Evolutionary conservation across 1,140 invertebrate species (phyloP).

Genomic region (Brachystomella parvula): DNA sequence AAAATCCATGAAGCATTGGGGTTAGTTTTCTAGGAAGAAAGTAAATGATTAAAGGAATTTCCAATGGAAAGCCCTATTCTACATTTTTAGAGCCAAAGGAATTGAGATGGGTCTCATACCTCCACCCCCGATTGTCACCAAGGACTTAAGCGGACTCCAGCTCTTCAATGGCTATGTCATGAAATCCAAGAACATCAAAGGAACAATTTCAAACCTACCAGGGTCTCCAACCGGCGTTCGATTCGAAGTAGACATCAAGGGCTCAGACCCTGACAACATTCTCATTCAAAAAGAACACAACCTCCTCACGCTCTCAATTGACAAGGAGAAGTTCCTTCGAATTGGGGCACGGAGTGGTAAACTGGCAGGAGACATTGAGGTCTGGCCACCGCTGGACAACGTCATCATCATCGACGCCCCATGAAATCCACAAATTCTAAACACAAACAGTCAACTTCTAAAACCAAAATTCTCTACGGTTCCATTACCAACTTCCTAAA

Average conservation of each 20-base stretch:
- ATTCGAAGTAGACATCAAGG: not conserved
- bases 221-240: slow-evolving; percentile 2
- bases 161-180: slow-evolving; percentile 6
- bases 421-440: too few relatives aligned
- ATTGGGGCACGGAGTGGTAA: not conserved
- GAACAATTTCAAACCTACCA: not conserved
- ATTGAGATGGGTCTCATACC: not conserved
- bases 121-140: not conserved
- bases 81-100: not conserved
- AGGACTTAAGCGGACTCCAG: not conserved
- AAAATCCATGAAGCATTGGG: not conserved
- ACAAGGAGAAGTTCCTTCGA: not conserved
- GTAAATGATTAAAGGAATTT: too few relatives aligned
- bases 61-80: too few relatives aligned
- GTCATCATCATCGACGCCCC: not conserved
- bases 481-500: too few relatives aligned
- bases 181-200: not conserved
- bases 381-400: not conserved
- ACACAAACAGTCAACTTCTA: too few relatives aligned
- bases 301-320: slow-evolving; percentile 1
- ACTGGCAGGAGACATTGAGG: slow-evolving; percentile 1
- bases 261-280: not conserved
- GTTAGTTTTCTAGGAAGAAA: not conserved
- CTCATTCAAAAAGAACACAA: not conserved
- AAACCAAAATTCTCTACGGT: too few relatives aligned